Conservation (phyloP, 2,113 vertebrate species). For the Riparia riparia region DNA sequence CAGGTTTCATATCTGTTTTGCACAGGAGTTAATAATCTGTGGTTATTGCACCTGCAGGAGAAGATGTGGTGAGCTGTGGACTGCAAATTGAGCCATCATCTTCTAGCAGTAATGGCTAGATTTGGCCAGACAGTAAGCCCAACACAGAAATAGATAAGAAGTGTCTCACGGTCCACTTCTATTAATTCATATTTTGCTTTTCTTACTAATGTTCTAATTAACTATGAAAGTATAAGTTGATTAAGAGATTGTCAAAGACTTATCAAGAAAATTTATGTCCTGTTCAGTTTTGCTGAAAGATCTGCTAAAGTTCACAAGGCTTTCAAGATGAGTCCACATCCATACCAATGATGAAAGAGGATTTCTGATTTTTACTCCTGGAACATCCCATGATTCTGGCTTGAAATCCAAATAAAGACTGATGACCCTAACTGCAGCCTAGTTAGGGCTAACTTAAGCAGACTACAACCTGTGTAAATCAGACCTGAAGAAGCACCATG, state of each 20-base stretch:
- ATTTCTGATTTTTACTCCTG: not conserved
- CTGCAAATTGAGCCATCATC: not conserved
- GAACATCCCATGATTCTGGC: not conserved
- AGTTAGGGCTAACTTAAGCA: not conserved
- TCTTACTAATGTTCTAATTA: not conserved
- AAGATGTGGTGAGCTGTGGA: not conserved
- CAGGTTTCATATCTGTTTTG: not conserved
- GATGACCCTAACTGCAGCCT: not conserved
- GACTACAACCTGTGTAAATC: not conserved
- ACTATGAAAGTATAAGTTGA: not conserved
- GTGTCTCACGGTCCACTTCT: not conserved
- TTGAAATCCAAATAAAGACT: not conserved
- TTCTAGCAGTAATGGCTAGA: not conserved
- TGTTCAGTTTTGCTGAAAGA: not conserved
- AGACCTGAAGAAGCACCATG: not conserved
- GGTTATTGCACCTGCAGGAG: not conserved
- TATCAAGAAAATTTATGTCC: not conserved
- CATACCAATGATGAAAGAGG: not conserved
- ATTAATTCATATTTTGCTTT: not conserved
- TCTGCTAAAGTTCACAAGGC: not conserved
- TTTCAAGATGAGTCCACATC: not conserved
- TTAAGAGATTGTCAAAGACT: not conserved
- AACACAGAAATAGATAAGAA: not conserved
- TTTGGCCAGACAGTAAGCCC: not conserved
- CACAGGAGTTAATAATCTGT: not conserved